A percentile compares a stretch with the other conserved stretches of the same genome.
phyloP scores from a whole-genome alignment of 2,797 vertebrate genomes.

The Catamblyrhynchus diadema region DNA sequence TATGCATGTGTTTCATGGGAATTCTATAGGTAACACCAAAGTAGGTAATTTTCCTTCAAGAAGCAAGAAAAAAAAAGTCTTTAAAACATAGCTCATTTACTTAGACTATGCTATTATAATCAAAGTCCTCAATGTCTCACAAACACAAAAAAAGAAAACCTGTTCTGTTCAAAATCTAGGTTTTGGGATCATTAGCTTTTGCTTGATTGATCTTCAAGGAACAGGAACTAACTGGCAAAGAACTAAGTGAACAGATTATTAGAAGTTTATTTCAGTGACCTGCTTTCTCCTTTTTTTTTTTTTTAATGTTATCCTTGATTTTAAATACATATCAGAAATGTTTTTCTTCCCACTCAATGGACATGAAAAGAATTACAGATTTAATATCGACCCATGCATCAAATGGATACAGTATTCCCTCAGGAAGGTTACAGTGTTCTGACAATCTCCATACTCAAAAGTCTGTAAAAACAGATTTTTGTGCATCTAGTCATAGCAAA shows the following conservation, averaged over 20 bases:
- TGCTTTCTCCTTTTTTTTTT: background rate
- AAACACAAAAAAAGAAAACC: background rate
- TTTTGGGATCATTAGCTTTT: background rate
- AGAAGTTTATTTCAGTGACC: background rate
- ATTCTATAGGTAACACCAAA: background rate
- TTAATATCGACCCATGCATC: fast-evolving
- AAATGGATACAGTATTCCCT: background rate
- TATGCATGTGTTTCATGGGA: background rate
- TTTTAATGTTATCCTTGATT: background rate
- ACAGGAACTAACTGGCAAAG: background rate
- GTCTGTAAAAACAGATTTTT: background rate
- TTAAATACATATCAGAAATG: background rate
- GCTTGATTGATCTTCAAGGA: background rate
- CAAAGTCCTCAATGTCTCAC: background rate
- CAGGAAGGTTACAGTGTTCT: background rate
- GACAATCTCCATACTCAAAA: background rate
- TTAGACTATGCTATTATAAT: background rate
- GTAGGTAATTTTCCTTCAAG: background rate
- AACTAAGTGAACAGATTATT: background rate
- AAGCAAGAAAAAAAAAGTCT: background rate
- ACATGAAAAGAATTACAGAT: background rate
- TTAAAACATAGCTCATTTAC: background rate
- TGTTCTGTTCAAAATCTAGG: background rate
- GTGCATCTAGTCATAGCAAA: background rate
- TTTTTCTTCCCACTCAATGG: background rate